Evolutionary conservation across 23 tunicate genomes (phyloP).

Genomic region (Aplidium turbinatum): DNA sequence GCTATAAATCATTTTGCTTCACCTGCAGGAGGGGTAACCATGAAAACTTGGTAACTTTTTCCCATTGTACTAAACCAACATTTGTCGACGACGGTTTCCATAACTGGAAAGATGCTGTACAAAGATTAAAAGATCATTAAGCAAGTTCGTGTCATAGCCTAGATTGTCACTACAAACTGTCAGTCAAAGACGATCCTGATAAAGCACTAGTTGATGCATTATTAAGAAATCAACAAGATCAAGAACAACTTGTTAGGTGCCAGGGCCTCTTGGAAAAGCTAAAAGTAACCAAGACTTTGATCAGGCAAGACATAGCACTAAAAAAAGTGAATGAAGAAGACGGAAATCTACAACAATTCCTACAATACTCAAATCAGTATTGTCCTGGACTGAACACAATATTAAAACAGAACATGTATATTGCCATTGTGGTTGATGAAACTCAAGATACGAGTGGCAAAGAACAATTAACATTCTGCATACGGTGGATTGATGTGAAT

Average conservation of each 20-base stretch:
- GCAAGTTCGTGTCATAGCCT: constrained; percentile 9
- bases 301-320: constrained; percentile 23
- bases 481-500: constrained; percentile 11
- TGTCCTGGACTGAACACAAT: constrained; percentile 18
- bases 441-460: constrained; percentile 12
- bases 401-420: constrained; percentile 9
- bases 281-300: constrained; percentile 3
- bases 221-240: constrained; percentile 6
- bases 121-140: constrained; percentile 1
- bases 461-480: constrained; percentile 14
- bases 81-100: constrained; percentile 7
- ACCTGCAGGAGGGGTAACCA: constrained; percentile 13
- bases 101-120: constrained; percentile 19
- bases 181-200: constrained; percentile 6
- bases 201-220: not conserved
- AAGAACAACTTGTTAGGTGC: constrained; percentile 2
- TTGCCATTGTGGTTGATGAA: constrained; percentile 25
- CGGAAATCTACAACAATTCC: constrained; percentile 5
- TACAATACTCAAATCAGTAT: constrained; percentile 3
- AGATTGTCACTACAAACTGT: constrained; percentile 21
- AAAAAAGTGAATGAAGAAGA: constrained; percentile 6
- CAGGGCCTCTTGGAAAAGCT: constrained; percentile 3
- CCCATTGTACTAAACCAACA: constrained; percentile 4
- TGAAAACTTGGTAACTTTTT: constrained; percentile 3
- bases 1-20: constrained; percentile 16